A percentile compares a stretch with the other conserved stretches of the same genome.
Evolutionary conservation across 2,888 invertebrate genomes (phyloP).

Genomic region (Drosophila conformis): DNA sequence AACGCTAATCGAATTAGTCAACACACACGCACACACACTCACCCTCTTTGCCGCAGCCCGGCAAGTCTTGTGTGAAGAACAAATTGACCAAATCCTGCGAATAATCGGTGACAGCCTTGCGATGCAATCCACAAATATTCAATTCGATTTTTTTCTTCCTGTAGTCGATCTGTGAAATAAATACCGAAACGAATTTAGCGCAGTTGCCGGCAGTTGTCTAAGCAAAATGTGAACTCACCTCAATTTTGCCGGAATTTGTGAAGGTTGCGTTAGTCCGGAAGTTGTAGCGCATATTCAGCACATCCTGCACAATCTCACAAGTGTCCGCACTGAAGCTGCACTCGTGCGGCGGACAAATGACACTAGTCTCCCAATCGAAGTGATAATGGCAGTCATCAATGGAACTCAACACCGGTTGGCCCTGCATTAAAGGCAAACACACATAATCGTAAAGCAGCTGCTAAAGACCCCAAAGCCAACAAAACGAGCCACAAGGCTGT

Average conservation of each 20-base stretch:
- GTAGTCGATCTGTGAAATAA: constrained; percentile 62
- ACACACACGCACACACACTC: constrained; percentile 49
- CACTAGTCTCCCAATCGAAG: constrained; percentile 84
- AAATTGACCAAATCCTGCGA: constrained; percentile 83
- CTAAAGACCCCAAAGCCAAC: constrained; percentile 14
- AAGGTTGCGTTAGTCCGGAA: constrained; percentile 78
- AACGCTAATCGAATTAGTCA: constrained; percentile 70
- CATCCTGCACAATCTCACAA: constrained; percentile 83
- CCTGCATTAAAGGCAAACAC: constrained; percentile 62
- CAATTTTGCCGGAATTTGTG: constrained; percentile 79
- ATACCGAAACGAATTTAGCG: not conserved
- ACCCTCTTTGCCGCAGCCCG: constrained; percentile 81
- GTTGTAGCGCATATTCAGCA: constrained; percentile 76
- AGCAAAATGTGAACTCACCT: constrained; percentile 66
- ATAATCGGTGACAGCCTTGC: constrained; percentile 82
- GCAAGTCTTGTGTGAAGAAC: constrained; percentile 77
- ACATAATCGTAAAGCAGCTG: constrained; percentile 7
- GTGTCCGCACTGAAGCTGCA: constrained; percentile 78
- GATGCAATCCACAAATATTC: constrained; percentile 79
- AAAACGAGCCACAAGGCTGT: constrained; percentile 19
- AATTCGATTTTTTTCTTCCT: constrained; percentile 66
- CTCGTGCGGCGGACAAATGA: constrained; percentile 83
- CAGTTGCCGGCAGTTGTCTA: not conserved
- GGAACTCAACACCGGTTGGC: constrained; percentile 82
- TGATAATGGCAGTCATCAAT: constrained; percentile 83